Conservation (phyloP, 2,797 vertebrate species). For the Fistularia commersonii region DNA sequence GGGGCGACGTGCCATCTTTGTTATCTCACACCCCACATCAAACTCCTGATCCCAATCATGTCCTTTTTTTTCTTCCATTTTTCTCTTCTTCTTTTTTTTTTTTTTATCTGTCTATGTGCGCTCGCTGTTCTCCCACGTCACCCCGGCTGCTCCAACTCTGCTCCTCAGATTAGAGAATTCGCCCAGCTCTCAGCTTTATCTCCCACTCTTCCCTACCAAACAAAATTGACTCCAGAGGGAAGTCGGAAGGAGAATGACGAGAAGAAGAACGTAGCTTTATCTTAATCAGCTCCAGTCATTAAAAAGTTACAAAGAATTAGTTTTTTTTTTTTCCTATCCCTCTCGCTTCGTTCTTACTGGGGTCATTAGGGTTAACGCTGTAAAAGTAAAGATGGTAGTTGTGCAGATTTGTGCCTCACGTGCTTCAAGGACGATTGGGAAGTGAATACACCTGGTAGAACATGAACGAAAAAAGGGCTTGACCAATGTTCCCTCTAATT, state of each 20-base stretch:
- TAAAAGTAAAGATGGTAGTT: conserved; percentile 40
- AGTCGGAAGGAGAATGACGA: conserved; percentile 47
- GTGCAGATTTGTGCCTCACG: conserved; percentile 51
- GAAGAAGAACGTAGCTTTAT: conserved; percentile 58
- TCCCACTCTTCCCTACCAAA: conserved; percentile 60
- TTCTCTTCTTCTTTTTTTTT: conserved; percentile 49
- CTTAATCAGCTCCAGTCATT: conserved; percentile 68
- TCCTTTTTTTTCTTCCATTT: conserved; percentile 12
- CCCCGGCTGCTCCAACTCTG: conserved; percentile 51
- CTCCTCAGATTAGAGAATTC: conserved; percentile 70
- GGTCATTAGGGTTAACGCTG: conserved; percentile 59
- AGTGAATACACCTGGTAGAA: conserved; percentile 47
- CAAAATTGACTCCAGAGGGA: conserved; percentile 66
- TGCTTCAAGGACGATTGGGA: conserved; percentile 57
- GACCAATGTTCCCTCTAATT: too few species aligned
- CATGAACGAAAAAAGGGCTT: conserved; percentile 22
- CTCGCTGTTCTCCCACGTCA: conserved; percentile 52
- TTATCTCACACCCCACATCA: conserved; percentile 68
- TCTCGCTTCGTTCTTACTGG: conserved; percentile 33
- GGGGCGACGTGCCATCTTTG: conserved; percentile 55
- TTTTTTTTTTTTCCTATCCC: conserved; percentile 30
- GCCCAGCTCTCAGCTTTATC: conserved; percentile 64
- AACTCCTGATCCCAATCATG: conserved; percentile 68
- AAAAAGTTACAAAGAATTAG: conserved; percentile 66
- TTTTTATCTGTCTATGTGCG: conserved; percentile 60